Conservation (phyloP, 2,888 invertebrate species). For the Drosophila paucipuncta region DNA sequence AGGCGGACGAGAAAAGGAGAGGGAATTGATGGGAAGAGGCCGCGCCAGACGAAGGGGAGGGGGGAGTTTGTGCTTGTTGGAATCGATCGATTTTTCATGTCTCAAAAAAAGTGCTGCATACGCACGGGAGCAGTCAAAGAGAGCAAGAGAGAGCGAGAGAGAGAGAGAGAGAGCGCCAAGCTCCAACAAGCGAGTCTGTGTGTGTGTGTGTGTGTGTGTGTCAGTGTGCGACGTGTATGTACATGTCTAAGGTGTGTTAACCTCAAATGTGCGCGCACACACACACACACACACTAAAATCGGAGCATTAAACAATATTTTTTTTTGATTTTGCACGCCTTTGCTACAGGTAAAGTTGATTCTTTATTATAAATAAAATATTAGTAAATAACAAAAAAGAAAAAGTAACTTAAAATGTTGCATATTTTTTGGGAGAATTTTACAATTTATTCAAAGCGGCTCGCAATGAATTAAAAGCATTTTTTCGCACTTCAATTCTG, state of each 20-base stretch:
- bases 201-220: constrained; percentile 21
- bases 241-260: constrained; percentile 85
- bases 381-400: neutral
- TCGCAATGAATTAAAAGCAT: neutral
- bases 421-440: neutral
- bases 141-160: neutral
- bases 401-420: neutral
- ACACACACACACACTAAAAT: constrained; percentile 30
- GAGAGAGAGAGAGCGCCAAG: constrained; percentile 16
- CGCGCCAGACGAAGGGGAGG: constrained; percentile 37
- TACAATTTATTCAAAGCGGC: neutral
- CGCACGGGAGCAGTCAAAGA: constrained; percentile 60
- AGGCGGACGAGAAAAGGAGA: neutral
- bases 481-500: neutral
- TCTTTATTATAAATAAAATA: neutral
- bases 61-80: constrained; percentile 11
- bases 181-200: constrained; percentile 31
- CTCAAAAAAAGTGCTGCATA: constrained; percentile 70
- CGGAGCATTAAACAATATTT: constrained; percentile 31
- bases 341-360: constrained; percentile 33
- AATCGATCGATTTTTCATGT: constrained; percentile 82
- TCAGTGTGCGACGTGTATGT: constrained; percentile 75
- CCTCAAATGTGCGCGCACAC: constrained; percentile 73
- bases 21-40: constrained; percentile 27
- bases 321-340: constrained; percentile 35